phyloP scores from a whole-genome alignment of 1,140 invertebrate genomes.

The Apis laboriosa region DNA sequence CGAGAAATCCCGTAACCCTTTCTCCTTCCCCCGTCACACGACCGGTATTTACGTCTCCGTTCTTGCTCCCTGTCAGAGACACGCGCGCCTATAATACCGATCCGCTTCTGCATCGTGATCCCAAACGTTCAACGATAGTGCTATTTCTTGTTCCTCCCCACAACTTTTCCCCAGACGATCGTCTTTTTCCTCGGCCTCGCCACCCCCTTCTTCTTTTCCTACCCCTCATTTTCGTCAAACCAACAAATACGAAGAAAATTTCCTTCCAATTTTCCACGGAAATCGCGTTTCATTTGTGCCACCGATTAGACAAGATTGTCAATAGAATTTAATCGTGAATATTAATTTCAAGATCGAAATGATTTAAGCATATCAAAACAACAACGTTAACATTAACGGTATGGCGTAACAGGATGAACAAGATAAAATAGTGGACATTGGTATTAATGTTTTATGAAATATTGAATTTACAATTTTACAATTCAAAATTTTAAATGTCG shows the following conservation, averaged over 20 bases:
- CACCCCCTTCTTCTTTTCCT: neutral
- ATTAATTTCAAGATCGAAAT: too few species aligned
- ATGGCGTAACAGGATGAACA: too few species aligned
- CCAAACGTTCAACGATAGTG: slow-evolving; percentile 47
- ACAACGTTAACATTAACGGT: too few species aligned
- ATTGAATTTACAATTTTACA: too few species aligned
- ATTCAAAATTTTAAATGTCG: too few species aligned
- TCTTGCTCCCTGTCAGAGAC: slow-evolving; percentile 50
- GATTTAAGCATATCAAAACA: too few species aligned
- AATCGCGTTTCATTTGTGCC: neutral
- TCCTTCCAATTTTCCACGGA: neutral
- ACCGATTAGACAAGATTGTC: neutral
- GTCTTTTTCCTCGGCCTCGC: too few species aligned
- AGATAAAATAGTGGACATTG: too few species aligned
- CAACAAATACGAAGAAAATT: neutral
- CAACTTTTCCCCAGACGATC: slow-evolving; percentile 2
- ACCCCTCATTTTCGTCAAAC: too few species aligned
- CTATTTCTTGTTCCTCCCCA: slow-evolving; percentile 47
- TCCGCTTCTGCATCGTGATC: slow-evolving; percentile 38
- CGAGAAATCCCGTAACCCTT: slow-evolving; percentile 16
- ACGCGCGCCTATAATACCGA: slow-evolving; percentile 10
- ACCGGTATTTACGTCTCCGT: slow-evolving; percentile 42
- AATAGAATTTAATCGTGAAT: too few species aligned
- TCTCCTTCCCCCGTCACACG: neutral
- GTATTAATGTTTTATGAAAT: too few species aligned